Evolutionary conservation across 2,113 vertebrate species (phyloP).

Genomic region (Donacobius atricapilla): DNA sequence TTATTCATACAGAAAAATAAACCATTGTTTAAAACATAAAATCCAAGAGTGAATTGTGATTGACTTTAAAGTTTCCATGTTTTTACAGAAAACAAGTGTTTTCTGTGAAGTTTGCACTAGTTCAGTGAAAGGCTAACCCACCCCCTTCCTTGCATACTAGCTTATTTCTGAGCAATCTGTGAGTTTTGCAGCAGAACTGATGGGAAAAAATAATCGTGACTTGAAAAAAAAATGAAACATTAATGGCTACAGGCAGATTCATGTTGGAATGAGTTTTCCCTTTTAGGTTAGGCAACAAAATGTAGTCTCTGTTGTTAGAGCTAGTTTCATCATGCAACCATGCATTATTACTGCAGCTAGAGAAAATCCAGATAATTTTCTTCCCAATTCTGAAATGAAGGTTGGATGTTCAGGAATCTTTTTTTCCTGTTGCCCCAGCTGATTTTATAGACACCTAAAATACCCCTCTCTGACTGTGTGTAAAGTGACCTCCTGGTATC

Average conservation of each 20-base stretch:
- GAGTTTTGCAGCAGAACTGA: neutral
- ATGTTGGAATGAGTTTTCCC: neutral
- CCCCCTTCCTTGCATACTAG: neutral
- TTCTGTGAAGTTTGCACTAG: neutral
- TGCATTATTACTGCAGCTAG: neutral
- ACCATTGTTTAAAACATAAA: neutral
- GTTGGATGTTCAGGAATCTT: neutral
- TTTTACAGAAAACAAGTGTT: neutral
- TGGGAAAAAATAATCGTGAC: neutral
- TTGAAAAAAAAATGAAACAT: neutral
- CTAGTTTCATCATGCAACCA: neutral
- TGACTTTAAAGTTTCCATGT: neutral
- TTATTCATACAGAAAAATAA: neutral
- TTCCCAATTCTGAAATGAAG: neutral
- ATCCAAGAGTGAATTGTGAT: neutral
- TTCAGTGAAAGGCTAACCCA: neutral
- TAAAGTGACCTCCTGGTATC: neutral
- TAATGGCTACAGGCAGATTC: neutral
- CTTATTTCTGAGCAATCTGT: neutral
- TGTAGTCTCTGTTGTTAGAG: neutral
- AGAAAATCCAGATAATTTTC: neutral
- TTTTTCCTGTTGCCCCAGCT: neutral
- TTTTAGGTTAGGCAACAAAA: neutral
- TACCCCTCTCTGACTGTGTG: neutral
- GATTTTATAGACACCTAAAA: neutral